Evolutionary conservation across 2,888 invertebrate genomes (phyloP).

Genomic region (Teleiodes luculella): DNA sequence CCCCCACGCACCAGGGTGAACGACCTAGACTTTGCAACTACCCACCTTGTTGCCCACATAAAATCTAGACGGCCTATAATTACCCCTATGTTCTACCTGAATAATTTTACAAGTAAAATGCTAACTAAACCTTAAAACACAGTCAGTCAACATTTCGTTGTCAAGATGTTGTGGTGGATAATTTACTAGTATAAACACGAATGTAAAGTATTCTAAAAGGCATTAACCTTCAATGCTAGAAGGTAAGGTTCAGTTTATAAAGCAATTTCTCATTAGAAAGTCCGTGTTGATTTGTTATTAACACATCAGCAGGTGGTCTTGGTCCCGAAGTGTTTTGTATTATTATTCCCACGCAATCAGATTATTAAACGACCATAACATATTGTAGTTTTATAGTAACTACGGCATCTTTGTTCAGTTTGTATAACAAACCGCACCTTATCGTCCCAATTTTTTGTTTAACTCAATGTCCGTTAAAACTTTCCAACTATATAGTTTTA

Average conservation of each 20-base stretch:
- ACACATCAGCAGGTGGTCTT: conserved; percentile 32
- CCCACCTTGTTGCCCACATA: conserved; percentile 33
- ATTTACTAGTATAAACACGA: too few species aligned
- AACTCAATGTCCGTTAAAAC: too few species aligned
- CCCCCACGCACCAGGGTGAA: conserved; percentile 48
- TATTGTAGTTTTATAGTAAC: conserved; percentile 10
- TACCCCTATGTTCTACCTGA: conserved; percentile 14
- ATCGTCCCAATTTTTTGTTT: too few species aligned
- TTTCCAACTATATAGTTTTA: too few species aligned
- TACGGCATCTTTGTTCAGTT: neutral
- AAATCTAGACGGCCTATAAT: conserved; percentile 5
- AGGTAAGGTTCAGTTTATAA: conserved; percentile 4
- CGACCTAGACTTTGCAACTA: conserved; percentile 40
- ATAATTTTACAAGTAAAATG: neutral
- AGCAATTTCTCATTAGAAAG: conserved; percentile 41
- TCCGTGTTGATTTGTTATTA: conserved; percentile 31
- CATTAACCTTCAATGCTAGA: conserved; percentile 2
- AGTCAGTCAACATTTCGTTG: neutral
- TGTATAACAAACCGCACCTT: too few species aligned
- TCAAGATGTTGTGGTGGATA: neutral
- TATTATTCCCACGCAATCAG: conserved; percentile 31
- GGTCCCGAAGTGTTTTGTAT: conserved; percentile 2
- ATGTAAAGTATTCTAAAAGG: neutral
- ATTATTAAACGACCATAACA: conserved; percentile 22
- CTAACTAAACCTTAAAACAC: neutral